These are phyloP conservation scores for Drosophila ogumai DNA, from an alignment of 1,140 invertebrate species.

Conservation along the genomic window DNA sequence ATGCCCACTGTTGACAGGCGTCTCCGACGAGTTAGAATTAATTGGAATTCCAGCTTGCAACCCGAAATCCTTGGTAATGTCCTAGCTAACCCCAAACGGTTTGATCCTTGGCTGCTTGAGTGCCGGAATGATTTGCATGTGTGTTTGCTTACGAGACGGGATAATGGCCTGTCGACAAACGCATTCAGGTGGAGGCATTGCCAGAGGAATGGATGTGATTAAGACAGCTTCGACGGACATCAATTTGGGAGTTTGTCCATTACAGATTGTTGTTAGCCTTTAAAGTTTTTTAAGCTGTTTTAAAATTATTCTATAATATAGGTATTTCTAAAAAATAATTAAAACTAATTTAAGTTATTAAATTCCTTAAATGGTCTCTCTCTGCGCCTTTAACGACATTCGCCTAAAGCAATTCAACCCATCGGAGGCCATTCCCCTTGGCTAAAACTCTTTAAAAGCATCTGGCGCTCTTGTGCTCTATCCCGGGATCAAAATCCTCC, in stretches of 20 bases:
- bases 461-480: constrained; percentile 24
- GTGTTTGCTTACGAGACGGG: constrained; percentile 9
- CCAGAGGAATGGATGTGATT: background rate
- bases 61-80: constrained; percentile 21
- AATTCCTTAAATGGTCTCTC: background rate
- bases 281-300: background rate
- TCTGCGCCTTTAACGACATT: background rate
- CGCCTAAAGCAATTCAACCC: constrained; percentile 2
- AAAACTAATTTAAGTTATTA: constrained; percentile 3
- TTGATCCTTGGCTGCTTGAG: constrained; percentile 6
- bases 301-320: background rate
- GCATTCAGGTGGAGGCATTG: constrained; percentile 5
- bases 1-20: constrained; percentile 56
- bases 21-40: constrained; percentile 55
- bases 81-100: constrained; percentile 4
- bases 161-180: constrained; percentile 21
- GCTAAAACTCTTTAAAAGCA: constrained; percentile 29
- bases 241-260: background rate
- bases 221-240: constrained; percentile 1
- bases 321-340: background rate
- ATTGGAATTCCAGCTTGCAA: constrained; percentile 66
- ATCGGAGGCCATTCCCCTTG: constrained; percentile 7
- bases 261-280: background rate
- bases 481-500: constrained; percentile 3
- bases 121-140: constrained; percentile 18